phyloP scores from a whole-genome alignment of 2,113 vertebrate genomes.

The Suncus etruscus region DNA sequence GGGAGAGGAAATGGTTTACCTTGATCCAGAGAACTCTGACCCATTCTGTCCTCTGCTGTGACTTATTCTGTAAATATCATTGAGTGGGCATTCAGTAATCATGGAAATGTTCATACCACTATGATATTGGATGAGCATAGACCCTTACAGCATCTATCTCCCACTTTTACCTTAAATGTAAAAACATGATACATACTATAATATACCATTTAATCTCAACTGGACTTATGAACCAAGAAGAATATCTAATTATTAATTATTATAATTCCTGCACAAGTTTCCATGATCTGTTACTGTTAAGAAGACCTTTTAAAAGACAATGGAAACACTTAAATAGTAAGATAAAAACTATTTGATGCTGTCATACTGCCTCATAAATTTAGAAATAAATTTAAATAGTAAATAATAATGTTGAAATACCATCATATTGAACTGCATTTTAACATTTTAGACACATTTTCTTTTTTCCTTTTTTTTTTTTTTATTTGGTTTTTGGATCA shows the following conservation, averaged over 20 bases:
- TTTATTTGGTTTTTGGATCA: no score
- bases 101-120: no score
- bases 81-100: no score
- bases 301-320: neutral
- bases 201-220: neutral
- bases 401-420: neutral
- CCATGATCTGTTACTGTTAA: neutral
- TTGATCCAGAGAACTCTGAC: no score
- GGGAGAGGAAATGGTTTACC: no score
- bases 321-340: neutral
- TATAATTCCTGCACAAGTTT: neutral
- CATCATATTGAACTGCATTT: constrained; percentile 2
- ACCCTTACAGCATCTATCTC: no score
- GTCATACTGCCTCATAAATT: neutral
- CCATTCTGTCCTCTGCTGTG: no score
- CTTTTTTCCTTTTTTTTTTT: no score
- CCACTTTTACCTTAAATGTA: no score
- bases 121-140: no score
- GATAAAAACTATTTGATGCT: neutral
- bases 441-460: constrained; percentile 30
- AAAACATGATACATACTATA: no score
- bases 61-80: no score
- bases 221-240: neutral
- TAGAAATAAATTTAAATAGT: neutral
- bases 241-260: neutral